These are phyloP conservation scores for Neotoxoptera formosana DNA, from an alignment of 1,140 invertebrate species.

Conservation along the genomic window DNA sequence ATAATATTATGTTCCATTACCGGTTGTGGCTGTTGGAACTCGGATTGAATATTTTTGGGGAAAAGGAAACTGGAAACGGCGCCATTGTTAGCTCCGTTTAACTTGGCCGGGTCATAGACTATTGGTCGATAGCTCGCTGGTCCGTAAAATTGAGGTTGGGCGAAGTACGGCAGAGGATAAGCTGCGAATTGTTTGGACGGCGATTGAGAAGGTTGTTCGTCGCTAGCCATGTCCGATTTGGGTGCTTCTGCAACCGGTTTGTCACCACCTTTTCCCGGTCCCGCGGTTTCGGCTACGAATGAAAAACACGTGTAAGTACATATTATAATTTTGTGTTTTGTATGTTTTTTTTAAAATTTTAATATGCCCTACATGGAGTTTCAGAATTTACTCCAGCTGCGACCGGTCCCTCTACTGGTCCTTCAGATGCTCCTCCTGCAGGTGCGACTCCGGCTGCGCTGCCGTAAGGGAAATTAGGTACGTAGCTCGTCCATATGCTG, in stretches of 20 bases:
- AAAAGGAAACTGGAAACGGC: constrained; percentile 49
- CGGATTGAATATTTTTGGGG: not conserved
- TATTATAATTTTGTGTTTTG: not conserved
- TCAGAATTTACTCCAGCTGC: not conserved
- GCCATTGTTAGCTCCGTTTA: constrained; percentile 34
- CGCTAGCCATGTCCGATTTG: not conserved
- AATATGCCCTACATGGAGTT: not conserved
- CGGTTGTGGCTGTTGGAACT: constrained; percentile 32
- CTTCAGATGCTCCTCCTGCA: not conserved
- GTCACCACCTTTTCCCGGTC: not conserved
- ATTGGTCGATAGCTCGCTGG: constrained; percentile 6
- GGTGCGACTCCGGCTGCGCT: not conserved
- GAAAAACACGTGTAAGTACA: not conserved
- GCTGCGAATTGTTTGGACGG: not conserved
- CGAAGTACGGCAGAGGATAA: constrained; percentile 13
- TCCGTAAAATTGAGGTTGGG: constrained; percentile 47
- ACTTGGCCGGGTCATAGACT: not conserved
- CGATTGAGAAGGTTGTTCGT: not conserved
- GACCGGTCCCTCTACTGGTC: not conserved
- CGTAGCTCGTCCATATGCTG: not conserved
- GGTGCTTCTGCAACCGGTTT: not conserved
- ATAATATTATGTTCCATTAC: not conserved
- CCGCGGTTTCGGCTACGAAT: not conserved
- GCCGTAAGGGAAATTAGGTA: not conserved
- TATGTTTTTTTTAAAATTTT: not conserved